Base-by-base conservation (phyloP, 2,888 invertebrate genomes). In the Drosophila conformis region DNA sequence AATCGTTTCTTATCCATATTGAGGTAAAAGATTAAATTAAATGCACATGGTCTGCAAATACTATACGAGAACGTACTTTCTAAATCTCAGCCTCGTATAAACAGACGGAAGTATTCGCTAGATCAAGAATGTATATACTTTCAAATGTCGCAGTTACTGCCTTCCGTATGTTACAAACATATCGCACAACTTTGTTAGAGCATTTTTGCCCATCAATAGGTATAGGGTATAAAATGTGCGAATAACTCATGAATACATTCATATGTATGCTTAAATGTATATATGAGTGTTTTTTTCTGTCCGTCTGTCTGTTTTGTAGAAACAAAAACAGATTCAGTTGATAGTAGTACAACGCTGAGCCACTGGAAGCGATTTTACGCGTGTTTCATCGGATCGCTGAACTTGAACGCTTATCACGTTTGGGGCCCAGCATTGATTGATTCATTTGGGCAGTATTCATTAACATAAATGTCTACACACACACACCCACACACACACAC, bases 351-450 rank as follows among this genome's bases (percentile, higher is more conserved):
- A 53, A 54, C 57, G 56, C 60, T 21, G 31, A 53, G 42, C 11
- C 31, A 13, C 1, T 40, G 56, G 52, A 69, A 68, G 56, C 56
- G 38, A 65, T 69, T 77, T 64, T 13, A 60, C 27, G 63, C 49
- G 51, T 81, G 52, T 61, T 66, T 48, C 27, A 58, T 29, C 61
- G n/a, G 69, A 69, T 53, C 70, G 66, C 65, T 85, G 83, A 88
- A 85, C 90, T 88, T 76, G 69, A 31, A 18, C 56, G 49, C 75
- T 69, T 83, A 83, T 80, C 84, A 53, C 27, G 42, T 38, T 54
- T 48, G 53, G 18, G n/a, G 25, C 21, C 27, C 18, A 51, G 58
- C 81, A 63, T 52, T 89, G 88, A 85, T 89, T 87, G 69, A 90
- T 88, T 72, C 56, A 64, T 76, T 78, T 82, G 48, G 56, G 42